Evolutionary conservation across 1,140 invertebrate species (phyloP).

Genomic region (Drosophila nikananu): DNA sequence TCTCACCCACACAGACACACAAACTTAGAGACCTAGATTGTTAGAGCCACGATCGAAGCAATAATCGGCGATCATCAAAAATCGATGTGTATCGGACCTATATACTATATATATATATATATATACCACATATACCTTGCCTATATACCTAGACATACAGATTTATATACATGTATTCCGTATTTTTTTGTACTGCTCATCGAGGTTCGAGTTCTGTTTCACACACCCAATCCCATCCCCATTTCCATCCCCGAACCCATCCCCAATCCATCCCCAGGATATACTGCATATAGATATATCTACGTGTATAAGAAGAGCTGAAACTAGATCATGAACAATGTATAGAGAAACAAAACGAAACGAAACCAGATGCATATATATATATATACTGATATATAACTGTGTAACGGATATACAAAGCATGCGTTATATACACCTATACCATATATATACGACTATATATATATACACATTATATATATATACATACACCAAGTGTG

Average conservation of each 20-base stretch:
- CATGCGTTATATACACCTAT: slow-evolving; percentile 72
- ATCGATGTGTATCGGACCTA: slow-evolving; percentile 25
- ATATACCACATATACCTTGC: slow-evolving; percentile 50
- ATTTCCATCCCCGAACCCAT: not conserved
- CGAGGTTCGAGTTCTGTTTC: slow-evolving; percentile 29
- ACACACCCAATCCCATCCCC: not conserved
- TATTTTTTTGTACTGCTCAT: slow-evolving; percentile 35
- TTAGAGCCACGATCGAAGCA: slow-evolving; percentile 50
- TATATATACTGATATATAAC: slow-evolving; percentile 56
- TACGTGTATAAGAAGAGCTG: slow-evolving; percentile 68
- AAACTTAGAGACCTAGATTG: slow-evolving; percentile 58
- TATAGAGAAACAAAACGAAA: slow-evolving; percentile 59
- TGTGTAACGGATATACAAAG: slow-evolving; percentile 68
- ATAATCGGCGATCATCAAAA: slow-evolving; percentile 40
- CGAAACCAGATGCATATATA: slow-evolving; percentile 42
- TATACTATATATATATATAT: slow-evolving; percentile 21
- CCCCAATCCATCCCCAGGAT: not conserved
- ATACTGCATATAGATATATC: slow-evolving; percentile 21
- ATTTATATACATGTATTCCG: slow-evolving; percentile 74
- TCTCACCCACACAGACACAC: slow-evolving; percentile 21
- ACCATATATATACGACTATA: slow-evolving; percentile 51
- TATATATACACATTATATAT: slow-evolving; percentile 46
- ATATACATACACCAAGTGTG: slow-evolving; percentile 52
- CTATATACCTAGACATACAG: slow-evolving; percentile 63
- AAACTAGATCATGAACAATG: slow-evolving; percentile 73